Percentiles rank a stretch among this genome's conserved stretches.
phyloP scores from a whole-genome alignment of 1,140 invertebrate genomes.

The Heliconius himera region DNA sequence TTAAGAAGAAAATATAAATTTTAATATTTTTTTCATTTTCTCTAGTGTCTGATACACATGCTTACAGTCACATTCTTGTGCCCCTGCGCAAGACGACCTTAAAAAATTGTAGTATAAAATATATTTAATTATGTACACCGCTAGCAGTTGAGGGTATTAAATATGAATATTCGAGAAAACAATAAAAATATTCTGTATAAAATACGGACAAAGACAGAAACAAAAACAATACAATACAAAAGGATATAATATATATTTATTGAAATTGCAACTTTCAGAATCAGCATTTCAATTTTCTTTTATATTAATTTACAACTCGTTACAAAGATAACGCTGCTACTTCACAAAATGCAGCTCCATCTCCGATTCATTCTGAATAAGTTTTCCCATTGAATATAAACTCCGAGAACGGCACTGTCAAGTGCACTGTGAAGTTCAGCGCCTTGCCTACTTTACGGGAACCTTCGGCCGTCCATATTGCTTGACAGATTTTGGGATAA shows the following conservation, averaged over 20 bases:
- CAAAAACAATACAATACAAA: too few relatives aligned
- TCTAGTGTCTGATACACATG: too few relatives aligned
- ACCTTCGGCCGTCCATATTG: conserved; percentile 82
- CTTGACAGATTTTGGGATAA: conserved; percentile 82
- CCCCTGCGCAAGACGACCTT: too few relatives aligned
- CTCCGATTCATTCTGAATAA: conserved; percentile 79
- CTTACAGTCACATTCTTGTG: too few relatives aligned
- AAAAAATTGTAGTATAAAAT: too few relatives aligned
- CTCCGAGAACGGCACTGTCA: conserved; percentile 75
- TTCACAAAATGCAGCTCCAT: conserved; percentile 56
- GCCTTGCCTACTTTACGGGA: conserved; percentile 82
- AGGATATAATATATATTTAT: background rate
- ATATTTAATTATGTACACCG: too few relatives aligned
- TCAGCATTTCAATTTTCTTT: conserved; percentile 17
- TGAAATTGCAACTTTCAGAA: background rate
- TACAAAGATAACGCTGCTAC: conserved; percentile 60
- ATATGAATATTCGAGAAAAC: too few relatives aligned
- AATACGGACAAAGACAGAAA: too few relatives aligned
- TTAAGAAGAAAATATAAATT: too few relatives aligned
- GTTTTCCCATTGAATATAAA: conserved; percentile 82
- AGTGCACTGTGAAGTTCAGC: conserved; percentile 80
- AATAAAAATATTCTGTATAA: too few relatives aligned
- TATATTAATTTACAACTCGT: conserved; percentile 35
- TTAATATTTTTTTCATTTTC: too few relatives aligned
- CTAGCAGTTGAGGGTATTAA: too few relatives aligned